Percentiles rank a stretch among this genome's conserved stretches.
These are phyloP conservation scores for Cosmia pyralina DNA, from an alignment of 2,888 invertebrate genomes.

Conservation along the genomic window DNA sequence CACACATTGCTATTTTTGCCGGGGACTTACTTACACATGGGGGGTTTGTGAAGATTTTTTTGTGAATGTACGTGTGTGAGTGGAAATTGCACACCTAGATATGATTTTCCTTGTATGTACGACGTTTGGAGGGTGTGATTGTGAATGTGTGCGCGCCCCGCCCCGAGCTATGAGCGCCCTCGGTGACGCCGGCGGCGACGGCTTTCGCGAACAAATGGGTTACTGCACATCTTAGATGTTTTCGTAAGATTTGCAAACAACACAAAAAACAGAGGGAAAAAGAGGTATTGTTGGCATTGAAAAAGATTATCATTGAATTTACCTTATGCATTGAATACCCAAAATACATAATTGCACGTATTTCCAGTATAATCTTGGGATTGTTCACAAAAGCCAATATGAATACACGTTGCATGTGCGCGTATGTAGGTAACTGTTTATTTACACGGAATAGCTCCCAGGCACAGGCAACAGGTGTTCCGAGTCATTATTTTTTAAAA, in stretches of 20 bases:
- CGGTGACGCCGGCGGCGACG: constrained; percentile 78
- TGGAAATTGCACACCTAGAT: constrained; percentile 22
- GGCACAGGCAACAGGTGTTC: constrained; percentile 42
- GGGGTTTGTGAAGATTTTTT: constrained; percentile 32
- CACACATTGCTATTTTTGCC: constrained; percentile 21
- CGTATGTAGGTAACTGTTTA: constrained; percentile 25
- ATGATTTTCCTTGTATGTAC: constrained; percentile 61
- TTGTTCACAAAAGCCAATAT: constrained; percentile 20
- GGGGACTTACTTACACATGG: constrained; percentile 25
- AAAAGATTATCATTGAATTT: background rate
- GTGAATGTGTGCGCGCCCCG: constrained; percentile 78
- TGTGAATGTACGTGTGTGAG: constrained; percentile 20
- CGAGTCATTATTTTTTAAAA: constrained; percentile 20
- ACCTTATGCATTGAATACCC: background rate
- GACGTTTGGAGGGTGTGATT: constrained; percentile 53
- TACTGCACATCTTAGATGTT: constrained; percentile 66
- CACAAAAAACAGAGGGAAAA: background rate
- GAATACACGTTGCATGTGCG: constrained; percentile 1
- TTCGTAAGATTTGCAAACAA: background rate
- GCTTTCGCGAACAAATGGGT: constrained; percentile 61
- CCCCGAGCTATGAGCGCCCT: constrained; percentile 84
- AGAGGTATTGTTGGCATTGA: background rate
- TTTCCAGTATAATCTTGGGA: background rate
- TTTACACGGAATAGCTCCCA: constrained; percentile 34
- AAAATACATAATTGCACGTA: background rate